Percentiles rank a stretch among this genome's conserved stretches.
phyloP scores from a whole-genome alignment of 2,888 invertebrate species.

The Amblyjoppa fuscipennis region DNA sequence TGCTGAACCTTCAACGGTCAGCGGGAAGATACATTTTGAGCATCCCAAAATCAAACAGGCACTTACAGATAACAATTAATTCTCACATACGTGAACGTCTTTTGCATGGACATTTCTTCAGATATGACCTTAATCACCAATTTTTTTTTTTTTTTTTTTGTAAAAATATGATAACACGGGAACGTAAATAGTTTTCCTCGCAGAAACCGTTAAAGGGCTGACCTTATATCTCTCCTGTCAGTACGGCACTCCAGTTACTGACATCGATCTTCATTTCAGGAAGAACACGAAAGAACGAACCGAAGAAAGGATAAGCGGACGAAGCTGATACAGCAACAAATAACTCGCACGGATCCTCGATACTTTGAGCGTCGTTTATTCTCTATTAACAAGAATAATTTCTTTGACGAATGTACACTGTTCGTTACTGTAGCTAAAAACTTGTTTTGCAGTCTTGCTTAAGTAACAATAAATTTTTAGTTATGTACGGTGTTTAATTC shows the following conservation, averaged over 20 bases:
- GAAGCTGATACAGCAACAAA: background rate
- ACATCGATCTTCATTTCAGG: background rate
- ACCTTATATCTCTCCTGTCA: background rate
- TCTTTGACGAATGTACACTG: background rate
- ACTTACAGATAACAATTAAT: background rate
- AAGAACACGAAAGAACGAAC: background rate
- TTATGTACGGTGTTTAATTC: background rate
- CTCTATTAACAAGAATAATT: slow-evolving; percentile 2
- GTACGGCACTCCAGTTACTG: background rate
- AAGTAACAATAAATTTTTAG: slow-evolving; percentile 30
- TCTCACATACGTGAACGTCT: background rate
- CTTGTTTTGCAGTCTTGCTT: slow-evolving; percentile 16
- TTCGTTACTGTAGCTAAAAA: slow-evolving; percentile 8
- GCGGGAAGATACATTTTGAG: background rate
- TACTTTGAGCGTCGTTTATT: background rate
- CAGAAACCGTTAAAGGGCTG: background rate
- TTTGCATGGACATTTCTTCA: background rate
- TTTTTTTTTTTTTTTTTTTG: background rate
- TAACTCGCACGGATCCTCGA: background rate
- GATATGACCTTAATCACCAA: background rate
- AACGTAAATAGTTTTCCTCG: background rate
- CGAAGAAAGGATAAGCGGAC: background rate
- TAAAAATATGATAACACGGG: background rate
- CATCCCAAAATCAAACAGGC: background rate
- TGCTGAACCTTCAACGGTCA: background rate